A percentile compares a stretch with the other conserved stretches of the same genome.
Conservation (phyloP, 2,888 invertebrate genomes). For the Hemistola chrysoprasaria region DNA sequence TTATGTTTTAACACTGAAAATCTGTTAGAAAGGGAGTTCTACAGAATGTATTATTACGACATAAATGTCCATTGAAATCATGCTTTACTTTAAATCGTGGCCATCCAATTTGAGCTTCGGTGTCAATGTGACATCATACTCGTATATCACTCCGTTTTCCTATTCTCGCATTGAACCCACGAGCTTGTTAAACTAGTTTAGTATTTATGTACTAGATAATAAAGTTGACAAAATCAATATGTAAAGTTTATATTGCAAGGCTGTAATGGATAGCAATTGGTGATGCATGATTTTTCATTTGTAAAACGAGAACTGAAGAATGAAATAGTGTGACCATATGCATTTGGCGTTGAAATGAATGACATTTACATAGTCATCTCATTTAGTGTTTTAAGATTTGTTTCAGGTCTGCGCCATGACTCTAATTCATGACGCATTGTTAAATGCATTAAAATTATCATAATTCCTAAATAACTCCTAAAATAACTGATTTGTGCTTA, state of each 20-base stretch:
- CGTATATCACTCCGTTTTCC: slow-evolving; percentile 6
- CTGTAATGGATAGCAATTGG: slow-evolving; percentile 14
- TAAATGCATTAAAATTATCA: no score
- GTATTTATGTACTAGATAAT: background rate
- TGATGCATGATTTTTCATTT: slow-evolving; percentile 19
- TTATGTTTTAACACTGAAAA: no score
- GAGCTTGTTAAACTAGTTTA: slow-evolving; percentile 1
- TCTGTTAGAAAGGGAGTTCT: no score
- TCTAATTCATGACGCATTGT: no score
- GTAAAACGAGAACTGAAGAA: slow-evolving; percentile 12
- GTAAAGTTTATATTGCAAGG: slow-evolving; percentile 1
- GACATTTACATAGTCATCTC: background rate
- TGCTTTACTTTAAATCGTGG: slow-evolving; percentile 27
- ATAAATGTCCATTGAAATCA: background rate
- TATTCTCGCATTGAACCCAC: no score
- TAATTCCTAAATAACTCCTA: no score
- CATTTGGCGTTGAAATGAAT: no score
- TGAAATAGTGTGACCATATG: slow-evolving; percentile 7
- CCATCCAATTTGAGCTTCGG: slow-evolving; percentile 33
- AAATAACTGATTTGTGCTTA: no score
- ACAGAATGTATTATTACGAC: no score
- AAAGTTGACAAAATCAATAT: background rate
- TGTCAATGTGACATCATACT: slow-evolving; percentile 34
- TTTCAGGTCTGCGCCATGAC: no score
- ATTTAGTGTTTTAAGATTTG: no score